Base-by-base conservation (phyloP, 2,113 vertebrate genomes). In the Perccottus glenii region DNA sequence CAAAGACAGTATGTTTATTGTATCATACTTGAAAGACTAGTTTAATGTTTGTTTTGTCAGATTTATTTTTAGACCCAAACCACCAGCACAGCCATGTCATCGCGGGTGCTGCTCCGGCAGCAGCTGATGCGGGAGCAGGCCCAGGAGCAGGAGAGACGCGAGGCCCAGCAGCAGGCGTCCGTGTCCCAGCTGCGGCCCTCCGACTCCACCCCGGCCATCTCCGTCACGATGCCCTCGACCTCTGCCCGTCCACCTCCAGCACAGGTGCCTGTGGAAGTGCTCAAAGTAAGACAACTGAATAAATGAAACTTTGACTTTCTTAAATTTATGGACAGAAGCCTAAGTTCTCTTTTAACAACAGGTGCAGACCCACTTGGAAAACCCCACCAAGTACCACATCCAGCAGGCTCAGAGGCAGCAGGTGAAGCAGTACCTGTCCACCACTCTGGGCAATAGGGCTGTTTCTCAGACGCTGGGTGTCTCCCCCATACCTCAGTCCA, bases 81-180 rank as follows among this genome's bases (percentile, higher is more conserved):
- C 2, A 5, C 9, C 19, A 58, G 59, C 9, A 55, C 56, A 73
- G 74, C 75, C 87, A 95, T 95, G 90, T 93, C 93, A 2, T 95
- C 94, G 0, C 87, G 94, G 6, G 92, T 95, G 75, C 85, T 95
- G 78, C 88, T 94, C 74, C 91, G 94, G 47, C 95, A 96, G 90
- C 94, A 96, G 92, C 92, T 96, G 57, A 96, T 95, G 94, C 86
- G 93, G 76, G 94, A 94, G n/a, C 95, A 96, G 84, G 92, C 94
- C 1, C 94, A 94, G 86, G 94, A 96, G 75, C 94, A 95, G 81
- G 95, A 96, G 89, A 89, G 92, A 60, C 91, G 94, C 7, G 94
- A 95, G 75, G 93, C 93, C 57, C 94, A 91, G 77, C 92, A 93
- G 61, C 89, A 90, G 62, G 91, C 93, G 48, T 85, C 88, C 38